These are phyloP conservation scores for Elephas maximus DNA, from an alignment of 2,113 vertebrate genomes.

Conservation along the genomic window DNA sequence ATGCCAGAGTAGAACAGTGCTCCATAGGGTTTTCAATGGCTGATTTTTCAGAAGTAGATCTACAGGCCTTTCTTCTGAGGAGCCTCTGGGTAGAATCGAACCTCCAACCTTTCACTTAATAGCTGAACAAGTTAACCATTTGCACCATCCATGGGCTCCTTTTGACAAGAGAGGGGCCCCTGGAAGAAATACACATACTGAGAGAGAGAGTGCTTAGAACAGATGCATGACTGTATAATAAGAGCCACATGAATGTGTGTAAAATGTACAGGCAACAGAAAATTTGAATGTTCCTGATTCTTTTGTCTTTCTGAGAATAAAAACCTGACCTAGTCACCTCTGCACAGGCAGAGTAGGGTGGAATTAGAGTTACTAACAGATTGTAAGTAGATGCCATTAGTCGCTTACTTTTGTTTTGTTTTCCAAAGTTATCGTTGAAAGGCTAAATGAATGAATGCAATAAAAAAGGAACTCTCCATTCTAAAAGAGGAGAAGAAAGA, in stretches of 20 bases:
- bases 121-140: too few relatives aligned
- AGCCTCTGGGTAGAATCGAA: too few relatives aligned
- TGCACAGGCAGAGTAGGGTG: background rate
- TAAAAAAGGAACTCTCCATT: background rate
- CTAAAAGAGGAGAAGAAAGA: background rate
- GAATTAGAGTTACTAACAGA: background rate
- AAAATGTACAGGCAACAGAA: background rate
- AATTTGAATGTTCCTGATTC: background rate
- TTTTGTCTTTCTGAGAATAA: background rate
- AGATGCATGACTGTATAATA: background rate
- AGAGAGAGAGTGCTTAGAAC: background rate
- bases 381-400: background rate
- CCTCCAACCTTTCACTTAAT: too few relatives aligned
- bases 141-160: background rate
- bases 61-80: too few relatives aligned
- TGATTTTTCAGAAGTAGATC: too few relatives aligned
- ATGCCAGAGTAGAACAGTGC: too few relatives aligned
- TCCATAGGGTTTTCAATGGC: too few relatives aligned
- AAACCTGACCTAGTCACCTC: background rate
- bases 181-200: background rate
- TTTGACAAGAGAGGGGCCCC: background rate
- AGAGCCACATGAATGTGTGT: background rate
- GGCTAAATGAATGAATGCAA: background rate
- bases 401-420: background rate
- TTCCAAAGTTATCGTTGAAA: background rate